Evolutionary conservation across 2,113 vertebrate genomes (phyloP).

Genomic region (Taurulus bubalis): DNA sequence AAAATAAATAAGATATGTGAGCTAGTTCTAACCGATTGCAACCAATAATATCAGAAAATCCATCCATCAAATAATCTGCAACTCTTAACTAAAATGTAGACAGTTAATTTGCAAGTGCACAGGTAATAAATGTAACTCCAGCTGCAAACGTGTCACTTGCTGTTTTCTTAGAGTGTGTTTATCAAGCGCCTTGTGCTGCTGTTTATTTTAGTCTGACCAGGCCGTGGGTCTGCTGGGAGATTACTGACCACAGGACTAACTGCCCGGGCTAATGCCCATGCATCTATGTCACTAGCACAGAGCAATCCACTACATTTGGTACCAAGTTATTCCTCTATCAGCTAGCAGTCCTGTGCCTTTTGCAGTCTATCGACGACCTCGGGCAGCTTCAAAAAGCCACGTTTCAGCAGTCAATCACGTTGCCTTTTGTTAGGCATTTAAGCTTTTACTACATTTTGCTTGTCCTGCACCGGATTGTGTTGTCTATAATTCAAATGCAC

Average conservation of each 20-base stretch:
- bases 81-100: not conserved
- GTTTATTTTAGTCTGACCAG: slow-evolving; percentile 5
- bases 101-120: not conserved
- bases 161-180: not conserved
- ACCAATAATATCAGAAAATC: too few species aligned
- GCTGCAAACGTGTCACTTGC: not conserved
- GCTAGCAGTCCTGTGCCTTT: not conserved
- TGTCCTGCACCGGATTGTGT: slow-evolving; percentile 24
- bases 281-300: slow-evolving; percentile 1
- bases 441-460: slow-evolving; percentile 31
- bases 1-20: not conserved
- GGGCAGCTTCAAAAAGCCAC: not conserved
- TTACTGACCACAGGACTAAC: slow-evolving; percentile 5
- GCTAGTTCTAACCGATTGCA: not conserved
- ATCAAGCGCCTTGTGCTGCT: not conserved
- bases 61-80: too few species aligned
- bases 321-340: not conserved
- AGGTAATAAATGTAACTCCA: slow-evolving; percentile 5
- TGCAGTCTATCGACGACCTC: not conserved
- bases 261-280: slow-evolving; percentile 2
- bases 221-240: slow-evolving; percentile 1
- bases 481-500: slow-evolving; percentile 41
- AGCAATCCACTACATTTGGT: slow-evolving; percentile 3
- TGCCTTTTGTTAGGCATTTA: slow-evolving; percentile 40
- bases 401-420: slow-evolving; percentile 19